A percentile compares a stretch with the other conserved stretches of the same genome.
Evolutionary conservation across 2,888 invertebrate species (phyloP).

Genomic region (Ischnura elegans): DNA sequence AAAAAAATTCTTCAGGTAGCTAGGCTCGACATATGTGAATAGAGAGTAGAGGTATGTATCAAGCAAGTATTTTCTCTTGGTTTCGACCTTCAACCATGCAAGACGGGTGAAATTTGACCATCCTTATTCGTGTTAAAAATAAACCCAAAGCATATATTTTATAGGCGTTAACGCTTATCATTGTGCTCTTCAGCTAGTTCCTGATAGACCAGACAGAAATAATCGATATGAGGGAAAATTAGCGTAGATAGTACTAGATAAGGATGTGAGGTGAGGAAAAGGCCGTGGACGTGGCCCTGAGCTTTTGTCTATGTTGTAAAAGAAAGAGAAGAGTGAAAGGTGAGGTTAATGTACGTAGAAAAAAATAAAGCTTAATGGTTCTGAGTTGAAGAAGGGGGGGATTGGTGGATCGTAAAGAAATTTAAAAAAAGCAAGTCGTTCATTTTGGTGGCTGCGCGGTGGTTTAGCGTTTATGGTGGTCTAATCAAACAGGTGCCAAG

Average conservation of each 20-base stretch:
- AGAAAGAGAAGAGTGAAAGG: background rate
- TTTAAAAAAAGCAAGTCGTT: slow-evolving; percentile 17
- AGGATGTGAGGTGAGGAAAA: background rate
- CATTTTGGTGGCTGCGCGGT: background rate
- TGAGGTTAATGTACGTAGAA: background rate
- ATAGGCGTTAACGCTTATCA: too few relatives aligned
- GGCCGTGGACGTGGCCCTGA: background rate
- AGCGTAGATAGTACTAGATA: background rate
- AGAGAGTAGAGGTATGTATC: too few relatives aligned
- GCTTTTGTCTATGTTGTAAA: background rate
- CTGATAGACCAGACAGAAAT: too few relatives aligned
- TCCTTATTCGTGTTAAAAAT: too few relatives aligned
- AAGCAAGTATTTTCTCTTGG: too few relatives aligned
- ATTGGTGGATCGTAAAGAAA: slow-evolving; percentile 21
- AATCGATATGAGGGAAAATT: background rate
- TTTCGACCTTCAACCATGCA: too few relatives aligned
- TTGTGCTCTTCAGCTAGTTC: too few relatives aligned
- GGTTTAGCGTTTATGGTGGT: slow-evolving; percentile 32
- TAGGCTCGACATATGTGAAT: too few relatives aligned
- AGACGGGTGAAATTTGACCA: too few relatives aligned
- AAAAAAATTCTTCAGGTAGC: too few relatives aligned
- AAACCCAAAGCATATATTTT: too few relatives aligned
- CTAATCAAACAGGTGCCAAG: slow-evolving; percentile 65
- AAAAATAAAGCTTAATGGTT: background rate
- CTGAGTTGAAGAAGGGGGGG: background rate